Evolutionary conservation across 2,113 vertebrate genomes (phyloP).

Genomic region (Tricholaema leucomelas): DNA sequence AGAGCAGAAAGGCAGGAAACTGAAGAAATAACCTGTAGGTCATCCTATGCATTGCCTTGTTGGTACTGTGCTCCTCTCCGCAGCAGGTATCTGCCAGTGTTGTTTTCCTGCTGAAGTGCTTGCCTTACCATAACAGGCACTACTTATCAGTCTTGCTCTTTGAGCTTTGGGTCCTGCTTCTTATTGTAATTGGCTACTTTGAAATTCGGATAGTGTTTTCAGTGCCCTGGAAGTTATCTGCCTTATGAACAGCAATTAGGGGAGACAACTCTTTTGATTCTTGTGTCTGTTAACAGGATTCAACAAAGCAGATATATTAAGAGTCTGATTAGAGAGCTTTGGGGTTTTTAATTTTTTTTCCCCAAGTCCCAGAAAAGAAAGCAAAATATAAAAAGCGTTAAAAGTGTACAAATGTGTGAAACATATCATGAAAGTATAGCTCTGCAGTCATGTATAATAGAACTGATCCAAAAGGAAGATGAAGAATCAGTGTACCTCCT

Average conservation of each 20-base stretch:
- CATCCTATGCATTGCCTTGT: neutral
- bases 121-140: neutral
- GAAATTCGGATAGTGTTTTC: neutral
- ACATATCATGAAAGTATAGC: neutral
- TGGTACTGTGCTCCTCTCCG: neutral
- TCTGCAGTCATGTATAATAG: neutral
- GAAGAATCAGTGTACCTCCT: neutral
- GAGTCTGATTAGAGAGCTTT: neutral
- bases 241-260: neutral
- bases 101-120: neutral
- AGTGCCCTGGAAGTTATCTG: neutral
- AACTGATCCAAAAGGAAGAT: neutral
- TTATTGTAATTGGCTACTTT: neutral
- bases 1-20: neutral
- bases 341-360: neutral
- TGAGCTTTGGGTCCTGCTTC: neutral
- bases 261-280: neutral
- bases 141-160: neutral
- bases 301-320: neutral
- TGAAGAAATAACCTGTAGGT: neutral
- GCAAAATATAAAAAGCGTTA: neutral
- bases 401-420: neutral
- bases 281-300: neutral
- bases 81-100: neutral
- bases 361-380: neutral